phyloP scores from a whole-genome alignment of 92 coral and sea anemone species.

The Palythoa grandiflora region DNA sequence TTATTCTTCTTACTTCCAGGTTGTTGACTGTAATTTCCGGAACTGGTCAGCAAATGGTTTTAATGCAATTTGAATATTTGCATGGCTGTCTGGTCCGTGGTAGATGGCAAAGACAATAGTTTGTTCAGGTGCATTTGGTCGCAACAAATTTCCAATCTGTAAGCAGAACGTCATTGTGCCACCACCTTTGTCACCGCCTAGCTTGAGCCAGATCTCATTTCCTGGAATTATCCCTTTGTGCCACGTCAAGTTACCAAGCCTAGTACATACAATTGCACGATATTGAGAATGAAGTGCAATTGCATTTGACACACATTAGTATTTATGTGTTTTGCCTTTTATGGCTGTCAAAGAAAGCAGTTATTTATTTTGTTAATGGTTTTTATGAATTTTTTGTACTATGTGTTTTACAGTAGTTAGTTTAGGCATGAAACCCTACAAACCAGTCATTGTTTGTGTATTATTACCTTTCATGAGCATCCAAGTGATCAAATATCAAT shows the following conservation, averaged over 20 bases:
- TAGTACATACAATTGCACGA: not conserved
- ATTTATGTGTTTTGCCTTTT: not conserved
- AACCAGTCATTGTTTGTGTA: not conserved
- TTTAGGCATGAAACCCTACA: not conserved
- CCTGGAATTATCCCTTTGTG: not conserved
- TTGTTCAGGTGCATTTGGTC: constrained; percentile 22
- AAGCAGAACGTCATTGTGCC: constrained; percentile 39
- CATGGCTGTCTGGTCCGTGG: constrained; percentile 22
- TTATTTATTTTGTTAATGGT: not conserved
- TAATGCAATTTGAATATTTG: constrained; percentile 16
- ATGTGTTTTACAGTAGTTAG: not conserved
- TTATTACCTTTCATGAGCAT: not conserved
- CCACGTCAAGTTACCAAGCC: not conserved
- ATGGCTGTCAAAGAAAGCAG: not conserved
- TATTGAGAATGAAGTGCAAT: not conserved
- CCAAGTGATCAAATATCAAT: constrained; percentile 16
- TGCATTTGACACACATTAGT: not conserved
- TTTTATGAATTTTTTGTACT: not conserved
- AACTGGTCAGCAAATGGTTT: not conserved
- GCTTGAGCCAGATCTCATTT: not conserved
- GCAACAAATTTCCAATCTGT: constrained; percentile 7
- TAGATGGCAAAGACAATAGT: constrained; percentile 35
- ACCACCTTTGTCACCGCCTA: constrained; percentile 19
- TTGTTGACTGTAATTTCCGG: constrained; percentile 17
- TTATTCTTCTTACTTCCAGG: constrained; percentile 7